Base-by-base conservation (phyloP, 2,113 vertebrate genomes). In the Rhegmatorhina hoffmannsi region DNA sequence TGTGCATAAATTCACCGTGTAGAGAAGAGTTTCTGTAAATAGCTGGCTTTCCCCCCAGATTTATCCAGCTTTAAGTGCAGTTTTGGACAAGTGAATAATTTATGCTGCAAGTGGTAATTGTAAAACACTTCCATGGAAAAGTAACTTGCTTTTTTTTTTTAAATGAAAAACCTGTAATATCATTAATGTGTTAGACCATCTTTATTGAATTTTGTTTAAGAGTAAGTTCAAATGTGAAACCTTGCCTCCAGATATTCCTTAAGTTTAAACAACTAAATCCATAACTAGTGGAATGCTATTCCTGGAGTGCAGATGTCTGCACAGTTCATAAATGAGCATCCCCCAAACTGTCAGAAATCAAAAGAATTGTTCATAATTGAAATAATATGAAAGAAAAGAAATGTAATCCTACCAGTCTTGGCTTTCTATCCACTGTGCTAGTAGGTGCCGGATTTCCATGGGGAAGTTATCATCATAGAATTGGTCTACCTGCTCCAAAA, bases 401-500 rank as follows among this genome's bases (percentile, higher is more conserved):
- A 11, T 38, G 56, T 68, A 84, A 83, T 77, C 97, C 96, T 98
- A 99, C 99, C 99, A 99, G 77, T 99, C 99, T 96, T 99, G 99
- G 78, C 97, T 98, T 97, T 99, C 99, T 92, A 99, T 99, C 99
- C 99, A 99, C 85, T 97, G 97, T 72, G 99, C 98, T 88, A 99
- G 97, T 26, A 99, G 98, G 80, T 99, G 99, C 6, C 99, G 96
- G 87, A 99, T 98, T 97, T 99, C 99, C 99, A 99, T 99, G 46
- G 99, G 99, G 90, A 99, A 99, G 92, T 99, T 99, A 77, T 99
- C 99, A 91, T 99, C 99, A 3, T 99, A 99, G 94, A 99, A 98
- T 77, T 99, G 99, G 94, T 99, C 99, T 91, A 99, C 99, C 91
- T 99, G 99, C 87, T 99, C 99, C 97, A 99, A 97, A 97, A 99